phyloP scores from a whole-genome alignment of 2,888 invertebrate species.

The Torymus aiolomorphi region DNA sequence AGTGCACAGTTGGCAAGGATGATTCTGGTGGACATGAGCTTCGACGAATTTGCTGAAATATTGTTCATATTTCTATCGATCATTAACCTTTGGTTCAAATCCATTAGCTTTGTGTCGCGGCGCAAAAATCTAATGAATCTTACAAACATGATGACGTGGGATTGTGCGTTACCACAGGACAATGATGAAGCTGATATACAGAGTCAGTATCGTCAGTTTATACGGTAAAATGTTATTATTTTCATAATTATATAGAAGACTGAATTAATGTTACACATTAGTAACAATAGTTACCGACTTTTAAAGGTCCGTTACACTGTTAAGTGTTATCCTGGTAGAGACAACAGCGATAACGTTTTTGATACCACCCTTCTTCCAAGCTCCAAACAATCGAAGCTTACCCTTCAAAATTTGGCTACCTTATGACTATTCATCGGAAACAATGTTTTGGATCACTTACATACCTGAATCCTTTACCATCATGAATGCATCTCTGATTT shows the following conservation, averaged over 20 bases:
- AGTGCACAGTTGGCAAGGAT: conserved; percentile 19
- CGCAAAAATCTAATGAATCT: conserved; percentile 8
- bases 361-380: conserved; percentile 27
- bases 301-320: conserved; percentile 23
- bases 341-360: conserved; percentile 20
- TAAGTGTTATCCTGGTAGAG: conserved; percentile 28
- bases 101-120: conserved; percentile 2
- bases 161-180: background rate
- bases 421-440: background rate
- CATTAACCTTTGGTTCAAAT: conserved; percentile 27
- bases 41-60: conserved; percentile 23
- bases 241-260: no score
- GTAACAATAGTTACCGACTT: no score
- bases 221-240: conserved; percentile 10
- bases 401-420: conserved; percentile 36
- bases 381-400: conserved; percentile 8
- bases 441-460: conserved; percentile 15
- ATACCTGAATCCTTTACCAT: background rate
- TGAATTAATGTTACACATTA: no score
- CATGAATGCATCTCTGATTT: conserved; percentile 5
- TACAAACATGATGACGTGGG: background rate
- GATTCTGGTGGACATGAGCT: conserved; percentile 11
- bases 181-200: conserved; percentile 3
- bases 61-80: conserved; percentile 25
- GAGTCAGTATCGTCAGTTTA: conserved; percentile 5